phyloP scores from a whole-genome alignment of 2,797 vertebrate genomes.

The Sebastes goodei region DNA sequence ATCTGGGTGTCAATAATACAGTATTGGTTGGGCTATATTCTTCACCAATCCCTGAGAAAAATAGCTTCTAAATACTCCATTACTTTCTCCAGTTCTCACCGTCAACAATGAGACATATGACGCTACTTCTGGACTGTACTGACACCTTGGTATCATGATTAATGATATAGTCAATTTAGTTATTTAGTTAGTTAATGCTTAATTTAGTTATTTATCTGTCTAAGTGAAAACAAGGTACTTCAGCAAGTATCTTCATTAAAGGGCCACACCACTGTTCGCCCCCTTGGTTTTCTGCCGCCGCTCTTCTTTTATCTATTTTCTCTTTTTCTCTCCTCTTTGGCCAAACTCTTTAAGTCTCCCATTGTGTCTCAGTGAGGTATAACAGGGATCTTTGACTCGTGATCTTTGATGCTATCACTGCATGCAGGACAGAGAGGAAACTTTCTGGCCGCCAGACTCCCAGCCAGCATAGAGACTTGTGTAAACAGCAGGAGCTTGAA shows the following conservation, averaged over 20 bases:
- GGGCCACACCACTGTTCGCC: neutral
- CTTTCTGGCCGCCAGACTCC: constrained; percentile 4
- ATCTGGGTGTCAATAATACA: too few relatives aligned
- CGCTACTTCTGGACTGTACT: neutral
- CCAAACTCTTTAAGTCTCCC: neutral
- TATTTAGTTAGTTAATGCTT: neutral
- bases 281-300: neutral
- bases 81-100: neutral
- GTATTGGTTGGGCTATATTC: too few relatives aligned
- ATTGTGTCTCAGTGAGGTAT: constrained; percentile 1
- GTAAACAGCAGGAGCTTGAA: constrained; percentile 11
- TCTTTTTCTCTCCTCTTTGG: neutral
- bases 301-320: neutral
- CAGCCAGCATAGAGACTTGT: neutral
- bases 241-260: neutral
- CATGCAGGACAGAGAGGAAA: neutral
- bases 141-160: neutral
- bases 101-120: neutral
- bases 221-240: neutral
- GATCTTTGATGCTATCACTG: constrained; percentile 8
- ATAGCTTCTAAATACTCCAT: too few relatives aligned
- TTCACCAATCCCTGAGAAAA: too few relatives aligned
- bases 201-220: neutral
- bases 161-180: neutral
- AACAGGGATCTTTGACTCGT: constrained; percentile 15